Conservation (phyloP, 2,797 vertebrate genomes). For the Eospalax fontanierii region DNA sequence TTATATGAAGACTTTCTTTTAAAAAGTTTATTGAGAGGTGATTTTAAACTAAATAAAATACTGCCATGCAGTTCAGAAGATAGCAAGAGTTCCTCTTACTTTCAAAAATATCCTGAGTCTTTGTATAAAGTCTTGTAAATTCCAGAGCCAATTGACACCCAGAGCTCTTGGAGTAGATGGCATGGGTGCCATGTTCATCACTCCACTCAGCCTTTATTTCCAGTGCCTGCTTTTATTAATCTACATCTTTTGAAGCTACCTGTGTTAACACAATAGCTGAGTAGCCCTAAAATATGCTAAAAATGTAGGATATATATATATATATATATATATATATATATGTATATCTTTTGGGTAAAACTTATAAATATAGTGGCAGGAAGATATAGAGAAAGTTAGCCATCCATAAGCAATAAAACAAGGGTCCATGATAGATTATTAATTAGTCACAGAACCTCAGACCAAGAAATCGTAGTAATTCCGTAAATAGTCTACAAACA, state of each 20-base stretch:
- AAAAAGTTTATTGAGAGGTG: background rate
- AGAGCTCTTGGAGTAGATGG: background rate
- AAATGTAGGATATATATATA: too few species aligned
- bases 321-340: too few species aligned
- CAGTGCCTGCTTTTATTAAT: background rate
- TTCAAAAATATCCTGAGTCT: background rate
- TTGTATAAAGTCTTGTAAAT: background rate
- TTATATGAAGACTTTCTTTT: background rate
- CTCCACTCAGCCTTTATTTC: background rate
- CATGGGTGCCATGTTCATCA: background rate
- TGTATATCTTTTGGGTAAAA: too few species aligned
- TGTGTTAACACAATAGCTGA: background rate
- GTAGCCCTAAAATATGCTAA: background rate
- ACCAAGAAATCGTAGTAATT: too few species aligned
- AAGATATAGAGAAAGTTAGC: too few species aligned
- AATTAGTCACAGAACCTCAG: too few species aligned
- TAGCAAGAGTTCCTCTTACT: background rate
- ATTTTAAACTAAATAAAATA: conserved; percentile 52
- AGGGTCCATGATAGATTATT: too few species aligned
- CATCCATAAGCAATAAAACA: too few species aligned
- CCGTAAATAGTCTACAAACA: too few species aligned
- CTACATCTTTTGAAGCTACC: background rate
- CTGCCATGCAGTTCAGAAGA: background rate
- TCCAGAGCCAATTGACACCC: conserved; percentile 9
- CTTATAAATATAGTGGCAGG: too few species aligned